A percentile compares a stretch with the other conserved stretches of the same genome.
Conservation (phyloP, 2,888 invertebrate species). For the Hydraecia micacea region DNA sequence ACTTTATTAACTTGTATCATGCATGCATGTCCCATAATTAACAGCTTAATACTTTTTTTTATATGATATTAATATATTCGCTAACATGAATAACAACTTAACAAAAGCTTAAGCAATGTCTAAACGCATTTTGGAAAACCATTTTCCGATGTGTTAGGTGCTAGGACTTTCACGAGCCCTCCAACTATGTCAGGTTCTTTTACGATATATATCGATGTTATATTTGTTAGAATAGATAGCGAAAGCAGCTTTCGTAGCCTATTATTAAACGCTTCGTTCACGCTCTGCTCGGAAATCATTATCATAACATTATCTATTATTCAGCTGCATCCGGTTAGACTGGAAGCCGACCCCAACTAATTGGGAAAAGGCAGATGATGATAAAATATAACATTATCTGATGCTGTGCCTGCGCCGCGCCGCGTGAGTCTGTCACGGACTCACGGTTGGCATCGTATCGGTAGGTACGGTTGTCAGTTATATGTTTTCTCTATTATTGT, state of each 20-base stretch:
- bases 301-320: too few relatives aligned
- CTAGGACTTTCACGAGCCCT: not conserved
- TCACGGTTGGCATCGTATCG: not conserved
- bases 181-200: not conserved
- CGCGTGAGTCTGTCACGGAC: not conserved
- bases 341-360: too few relatives aligned
- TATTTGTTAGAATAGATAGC: not conserved
- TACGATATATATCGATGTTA: not conserved
- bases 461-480: not conserved
- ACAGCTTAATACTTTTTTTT: not conserved
- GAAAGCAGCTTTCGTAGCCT: slow-evolving; percentile 7
- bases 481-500: not conserved
- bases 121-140: not conserved
- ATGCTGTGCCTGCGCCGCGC: not conserved
- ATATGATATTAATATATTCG: not conserved
- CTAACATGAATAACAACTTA: not conserved
- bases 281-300: slow-evolving; percentile 13
- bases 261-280: slow-evolving; percentile 17
- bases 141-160: not conserved
- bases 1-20: not conserved
- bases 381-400: slow-evolving; percentile 10
- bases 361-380: too few relatives aligned
- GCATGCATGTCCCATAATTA: not conserved
- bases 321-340: too few relatives aligned
- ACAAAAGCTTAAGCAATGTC: not conserved